phyloP scores from a whole-genome alignment of 2,113 vertebrate genomes.

The Sarotherodon lohbergeri region DNA sequence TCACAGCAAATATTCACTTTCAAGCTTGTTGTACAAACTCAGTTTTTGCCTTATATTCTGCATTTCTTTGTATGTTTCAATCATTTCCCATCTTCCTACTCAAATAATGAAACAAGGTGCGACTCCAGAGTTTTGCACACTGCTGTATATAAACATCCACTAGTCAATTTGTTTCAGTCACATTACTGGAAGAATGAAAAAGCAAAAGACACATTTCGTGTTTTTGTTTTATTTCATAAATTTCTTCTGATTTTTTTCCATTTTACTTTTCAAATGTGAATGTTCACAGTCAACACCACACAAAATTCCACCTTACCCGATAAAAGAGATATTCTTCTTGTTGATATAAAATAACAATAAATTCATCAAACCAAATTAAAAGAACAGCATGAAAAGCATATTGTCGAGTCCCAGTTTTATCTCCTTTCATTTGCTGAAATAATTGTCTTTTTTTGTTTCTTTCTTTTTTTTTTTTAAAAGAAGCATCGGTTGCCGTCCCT shows the following conservation, averaged over 20 bases:
- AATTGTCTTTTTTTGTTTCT: constrained; percentile 25
- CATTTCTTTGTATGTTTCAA: neutral
- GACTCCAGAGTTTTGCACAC: neutral
- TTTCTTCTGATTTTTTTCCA: constrained; percentile 63
- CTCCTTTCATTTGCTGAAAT: constrained; percentile 48
- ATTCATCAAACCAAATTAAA: constrained; percentile 71
- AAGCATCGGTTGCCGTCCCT: constrained; percentile 35
- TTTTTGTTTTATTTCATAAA: constrained; percentile 71
- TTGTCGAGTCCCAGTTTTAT: constrained; percentile 46
- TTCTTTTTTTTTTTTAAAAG: constrained; percentile 9
- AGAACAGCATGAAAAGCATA: constrained; percentile 66
- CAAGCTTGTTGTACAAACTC: neutral
- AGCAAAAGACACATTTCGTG: constrained; percentile 35
- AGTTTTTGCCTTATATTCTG: neutral
- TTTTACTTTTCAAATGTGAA: constrained; percentile 72
- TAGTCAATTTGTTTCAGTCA: neutral
- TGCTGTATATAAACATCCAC: neutral
- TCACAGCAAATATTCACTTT: neutral
- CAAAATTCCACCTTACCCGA: constrained; percentile 65
- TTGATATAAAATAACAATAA: constrained; percentile 74
- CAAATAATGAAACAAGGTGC: neutral
- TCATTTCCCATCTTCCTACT: neutral
- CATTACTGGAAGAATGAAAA: constrained; percentile 31
- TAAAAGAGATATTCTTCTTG: constrained; percentile 64
- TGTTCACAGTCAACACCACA: constrained; percentile 74